Conservation (phyloP, 2,888 invertebrate genomes). For the Tanytarsus gracilentus region DNA sequence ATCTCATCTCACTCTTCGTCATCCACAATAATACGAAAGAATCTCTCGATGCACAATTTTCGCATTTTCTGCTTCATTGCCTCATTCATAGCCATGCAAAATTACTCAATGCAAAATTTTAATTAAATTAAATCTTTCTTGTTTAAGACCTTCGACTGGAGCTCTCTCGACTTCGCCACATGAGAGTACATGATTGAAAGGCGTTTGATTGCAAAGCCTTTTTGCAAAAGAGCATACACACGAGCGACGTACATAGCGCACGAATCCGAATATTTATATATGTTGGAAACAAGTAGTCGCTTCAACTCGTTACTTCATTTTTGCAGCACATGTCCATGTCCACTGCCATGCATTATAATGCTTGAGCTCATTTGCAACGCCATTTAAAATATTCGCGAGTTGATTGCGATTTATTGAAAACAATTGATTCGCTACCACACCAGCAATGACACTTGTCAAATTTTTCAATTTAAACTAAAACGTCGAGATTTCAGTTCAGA, state of each 20-base stretch:
- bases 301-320: constrained; percentile 26
- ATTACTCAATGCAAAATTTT: constrained; percentile 24
- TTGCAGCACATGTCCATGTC: background rate
- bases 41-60: too few relatives aligned
- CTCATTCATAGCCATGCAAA: background rate
- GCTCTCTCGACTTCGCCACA: too few relatives aligned
- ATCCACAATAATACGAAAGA: too few relatives aligned
- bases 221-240: too few relatives aligned
- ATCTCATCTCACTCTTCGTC: too few relatives aligned
- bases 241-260: background rate
- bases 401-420: constrained; percentile 6
- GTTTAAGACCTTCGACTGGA: constrained; percentile 25
- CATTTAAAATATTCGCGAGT: background rate
- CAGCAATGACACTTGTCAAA: constrained; percentile 1
- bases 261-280: too few relatives aligned
- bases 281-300: constrained; percentile 24
- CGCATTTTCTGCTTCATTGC: too few relatives aligned
- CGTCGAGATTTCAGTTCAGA: background rate
- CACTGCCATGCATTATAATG: background rate
- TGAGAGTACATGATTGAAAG: constrained; percentile 28
- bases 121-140: constrained; percentile 22
- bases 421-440: background rate
- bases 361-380: constrained; percentile 8
- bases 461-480: background rate
- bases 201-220: constrained; percentile 19